Base-by-base conservation (phyloP, 2,888 invertebrate genomes). In the Chouioia cunea region DNA sequence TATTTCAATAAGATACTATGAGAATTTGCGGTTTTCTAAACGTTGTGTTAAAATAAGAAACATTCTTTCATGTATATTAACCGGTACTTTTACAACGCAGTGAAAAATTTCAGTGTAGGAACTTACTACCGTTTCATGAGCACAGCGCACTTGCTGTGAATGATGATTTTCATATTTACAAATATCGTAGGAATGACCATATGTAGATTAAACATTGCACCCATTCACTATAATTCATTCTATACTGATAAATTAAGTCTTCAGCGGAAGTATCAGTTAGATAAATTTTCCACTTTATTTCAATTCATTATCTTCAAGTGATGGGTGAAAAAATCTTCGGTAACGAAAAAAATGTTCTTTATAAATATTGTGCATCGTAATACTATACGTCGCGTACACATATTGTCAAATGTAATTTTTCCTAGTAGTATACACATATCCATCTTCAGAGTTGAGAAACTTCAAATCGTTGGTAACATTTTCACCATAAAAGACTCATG, bases 61-160 rank as follows among this genome's bases (percentile, higher is more conserved):
- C 3, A 27, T 27, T 27, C 27, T 27, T 4, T 27, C 6, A 6
- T 27, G 6, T 27, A 27, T 27, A 4, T 27, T 8, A 2, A 57
- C 57, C n/a, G 50, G 48, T 47, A 54, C 27, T 58, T 47, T 48
- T 62, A 48, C 60, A 60, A 54, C 36, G 68, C 44, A 44, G 20
- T 16, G 14, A 63, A 22, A 15, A 58, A 50, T 52, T 65, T 66
- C 23, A 15, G 59, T 56, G 20, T 63, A 70, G 71, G 69, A 71
- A 73, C 67, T 71, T 71, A 60, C 65, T 67, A 71, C 65, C 67
- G 71, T 59, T 67, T 60, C 44, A 63, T 56, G 57, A 68, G 50
- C 65, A 50, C 69, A 59, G 69, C 59, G 54, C 43, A 60, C 23
- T 47, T 58, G 62, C 60, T 20, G 36, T 62, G 59, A 64, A 48